Conservation (phyloP, 2,888 invertebrate species). For the Mesodorylaimus sp. region DNA sequence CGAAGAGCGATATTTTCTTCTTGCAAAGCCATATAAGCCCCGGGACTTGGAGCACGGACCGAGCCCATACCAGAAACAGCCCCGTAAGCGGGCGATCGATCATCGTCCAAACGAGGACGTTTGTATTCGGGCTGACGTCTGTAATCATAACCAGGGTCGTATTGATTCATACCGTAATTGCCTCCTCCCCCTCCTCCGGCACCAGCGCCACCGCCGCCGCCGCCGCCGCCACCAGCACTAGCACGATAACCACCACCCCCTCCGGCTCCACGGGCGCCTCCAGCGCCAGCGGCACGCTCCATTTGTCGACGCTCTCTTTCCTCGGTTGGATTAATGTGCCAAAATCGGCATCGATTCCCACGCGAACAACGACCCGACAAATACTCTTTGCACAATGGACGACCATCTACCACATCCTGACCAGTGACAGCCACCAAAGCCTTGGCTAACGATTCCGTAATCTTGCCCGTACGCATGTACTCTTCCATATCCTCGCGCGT, state of each 20-base stretch:
- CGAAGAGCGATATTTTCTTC: constrained; percentile 50
- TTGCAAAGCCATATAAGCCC: no score
- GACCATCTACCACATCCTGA: constrained; percentile 25
- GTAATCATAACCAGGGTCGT: neutral
- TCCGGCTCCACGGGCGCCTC: constrained; percentile 6
- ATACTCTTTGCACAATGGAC: constrained; percentile 28
- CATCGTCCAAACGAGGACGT: neutral
- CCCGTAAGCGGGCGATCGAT: no score
- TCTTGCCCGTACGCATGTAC: constrained; percentile 49
- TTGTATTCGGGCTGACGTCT: neutral
- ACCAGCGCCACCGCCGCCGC: constrained; percentile 20
- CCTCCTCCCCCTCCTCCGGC: constrained; percentile 18
- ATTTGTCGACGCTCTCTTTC: neutral
- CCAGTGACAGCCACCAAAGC: constrained; percentile 30
- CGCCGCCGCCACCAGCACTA: constrained; percentile 27
- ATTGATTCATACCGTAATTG: constrained; percentile 5
- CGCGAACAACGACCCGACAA: constrained; percentile 24
- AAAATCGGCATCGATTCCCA: constrained; percentile 26
- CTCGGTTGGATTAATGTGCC: constrained; percentile 24
- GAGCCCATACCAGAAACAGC: no score
- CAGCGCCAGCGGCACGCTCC: neutral
- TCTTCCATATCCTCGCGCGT: constrained; percentile 51
- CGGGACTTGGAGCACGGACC: no score
- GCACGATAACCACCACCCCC: constrained; percentile 11
- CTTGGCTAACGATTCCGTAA: constrained; percentile 43